phyloP scores from a whole-genome alignment of 2,888 invertebrate genomes.

The Drosophila robusta region DNA sequence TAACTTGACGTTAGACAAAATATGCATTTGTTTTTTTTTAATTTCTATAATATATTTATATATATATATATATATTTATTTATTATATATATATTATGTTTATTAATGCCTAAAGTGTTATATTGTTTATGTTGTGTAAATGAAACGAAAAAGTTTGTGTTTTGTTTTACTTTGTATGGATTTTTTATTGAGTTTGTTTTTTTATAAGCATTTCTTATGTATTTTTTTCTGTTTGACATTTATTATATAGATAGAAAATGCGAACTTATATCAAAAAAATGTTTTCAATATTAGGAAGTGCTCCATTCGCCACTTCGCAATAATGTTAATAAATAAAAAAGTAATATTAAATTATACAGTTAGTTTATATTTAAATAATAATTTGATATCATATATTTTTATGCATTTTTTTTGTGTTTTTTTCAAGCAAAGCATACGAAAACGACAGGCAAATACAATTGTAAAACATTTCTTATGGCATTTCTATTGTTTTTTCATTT shows the following conservation, averaged over 20 bases:
- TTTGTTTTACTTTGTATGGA: slow-evolving; percentile 58
- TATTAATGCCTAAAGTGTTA: slow-evolving; percentile 48
- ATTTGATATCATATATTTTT: slow-evolving; percentile 28
- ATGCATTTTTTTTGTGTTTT: slow-evolving; percentile 5
- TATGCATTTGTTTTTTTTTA: slow-evolving; percentile 55
- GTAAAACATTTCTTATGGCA: slow-evolving; percentile 41
- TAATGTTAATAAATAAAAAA: slow-evolving; percentile 45
- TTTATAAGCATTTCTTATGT: slow-evolving; percentile 69
- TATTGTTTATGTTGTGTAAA: slow-evolving; percentile 54
- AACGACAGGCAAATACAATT: slow-evolving; percentile 46
- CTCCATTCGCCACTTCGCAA: slow-evolving; percentile 16
- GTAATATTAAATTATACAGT: slow-evolving; percentile 50
- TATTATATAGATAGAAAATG: slow-evolving; percentile 72
- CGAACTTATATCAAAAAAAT: slow-evolving; percentile 57
- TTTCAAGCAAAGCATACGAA: slow-evolving; percentile 46
- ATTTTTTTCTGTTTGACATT: slow-evolving; percentile 71
- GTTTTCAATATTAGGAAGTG: slow-evolving; percentile 28
- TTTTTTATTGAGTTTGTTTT: slow-evolving; percentile 46
- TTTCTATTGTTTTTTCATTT: slow-evolving; percentile 16
- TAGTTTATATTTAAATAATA: slow-evolving; percentile 37
- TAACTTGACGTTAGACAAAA: slow-evolving; percentile 76
- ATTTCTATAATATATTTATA: slow-evolving; percentile 49
- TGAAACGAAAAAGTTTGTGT: slow-evolving; percentile 61
- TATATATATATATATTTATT: slow-evolving; percentile 28
- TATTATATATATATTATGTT: slow-evolving; percentile 23